phyloP scores from a whole-genome alignment of 2,113 vertebrate species.

The Scophthalmus maximus region DNA sequence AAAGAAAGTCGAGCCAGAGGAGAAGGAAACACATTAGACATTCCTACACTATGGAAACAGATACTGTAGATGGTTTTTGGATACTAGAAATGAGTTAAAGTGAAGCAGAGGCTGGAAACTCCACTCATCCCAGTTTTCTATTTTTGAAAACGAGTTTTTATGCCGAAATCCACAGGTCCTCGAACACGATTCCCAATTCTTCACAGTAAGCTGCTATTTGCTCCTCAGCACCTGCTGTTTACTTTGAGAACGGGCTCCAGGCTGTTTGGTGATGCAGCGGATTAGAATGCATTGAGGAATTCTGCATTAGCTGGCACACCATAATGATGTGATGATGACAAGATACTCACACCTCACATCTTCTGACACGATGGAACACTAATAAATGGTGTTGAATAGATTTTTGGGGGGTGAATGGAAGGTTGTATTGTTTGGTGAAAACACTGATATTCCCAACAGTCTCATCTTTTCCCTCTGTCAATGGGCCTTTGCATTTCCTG shows the following conservation, averaged over 20 bases:
- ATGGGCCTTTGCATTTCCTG: too few species aligned
- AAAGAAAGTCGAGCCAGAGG: slow-evolving; percentile 18
- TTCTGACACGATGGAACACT: slow-evolving; percentile 40
- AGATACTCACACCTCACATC: slow-evolving; percentile 16
- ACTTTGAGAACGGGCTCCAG: slow-evolving; percentile 22
- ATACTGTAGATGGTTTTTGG: neutral
- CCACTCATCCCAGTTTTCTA: neutral
- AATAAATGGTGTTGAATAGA: too few species aligned
- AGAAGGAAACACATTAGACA: slow-evolving; percentile 4
- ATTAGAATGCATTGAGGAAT: slow-evolving; percentile 7
- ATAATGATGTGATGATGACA: slow-evolving; percentile 47
- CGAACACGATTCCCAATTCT: slow-evolving; percentile 18
- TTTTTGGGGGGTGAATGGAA: too few species aligned
- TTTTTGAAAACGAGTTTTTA: neutral
- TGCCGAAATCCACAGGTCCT: neutral
- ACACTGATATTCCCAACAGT: too few species aligned
- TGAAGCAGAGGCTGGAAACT: neutral
- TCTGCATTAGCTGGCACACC: slow-evolving; percentile 10
- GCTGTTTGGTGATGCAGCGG: neutral
- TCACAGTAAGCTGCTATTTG: slow-evolving; percentile 45
- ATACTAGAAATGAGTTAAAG: neutral
- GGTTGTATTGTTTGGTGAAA: too few species aligned
- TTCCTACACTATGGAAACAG: neutral
- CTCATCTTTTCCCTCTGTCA: too few species aligned
- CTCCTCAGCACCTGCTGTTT: slow-evolving; percentile 60